Conservation (phyloP, 2,113 vertebrate species). For the Scartelaos histophorus region DNA sequence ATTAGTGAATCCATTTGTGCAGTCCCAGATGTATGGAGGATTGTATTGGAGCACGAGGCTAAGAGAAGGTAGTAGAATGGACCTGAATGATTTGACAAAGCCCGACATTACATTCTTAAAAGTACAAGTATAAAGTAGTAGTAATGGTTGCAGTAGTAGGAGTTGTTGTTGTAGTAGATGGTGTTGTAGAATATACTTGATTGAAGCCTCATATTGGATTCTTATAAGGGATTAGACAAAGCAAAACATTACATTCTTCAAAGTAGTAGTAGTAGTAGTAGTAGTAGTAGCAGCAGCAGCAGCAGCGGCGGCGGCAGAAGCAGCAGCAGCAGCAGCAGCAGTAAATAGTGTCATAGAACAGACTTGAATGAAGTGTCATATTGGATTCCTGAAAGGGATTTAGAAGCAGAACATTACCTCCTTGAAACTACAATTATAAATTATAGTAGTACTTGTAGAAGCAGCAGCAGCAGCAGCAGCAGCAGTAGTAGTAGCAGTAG, state of each 20-base stretch:
- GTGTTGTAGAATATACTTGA: not conserved
- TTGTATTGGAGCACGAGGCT: not conserved
- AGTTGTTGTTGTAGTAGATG: not conserved
- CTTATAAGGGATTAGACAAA: not conserved
- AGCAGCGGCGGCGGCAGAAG: too few relatives aligned
- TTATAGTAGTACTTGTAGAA: too few relatives aligned
- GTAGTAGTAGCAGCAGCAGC: too few relatives aligned
- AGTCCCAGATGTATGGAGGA: conserved; percentile 5
- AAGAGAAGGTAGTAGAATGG: not conserved
- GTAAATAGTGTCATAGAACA: too few relatives aligned
- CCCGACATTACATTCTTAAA: too few relatives aligned
- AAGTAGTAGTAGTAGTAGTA: too few relatives aligned
- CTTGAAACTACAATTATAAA: too few relatives aligned
- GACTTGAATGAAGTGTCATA: not conserved
- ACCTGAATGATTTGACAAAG: not conserved
- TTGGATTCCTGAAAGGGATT: not conserved
- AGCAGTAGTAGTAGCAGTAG: too few relatives aligned
- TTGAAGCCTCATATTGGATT: not conserved
- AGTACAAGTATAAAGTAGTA: too few relatives aligned
- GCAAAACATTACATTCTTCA: not conserved
- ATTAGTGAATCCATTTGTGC: conserved; percentile 30
- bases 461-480: too few relatives aligned
- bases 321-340: too few relatives aligned
- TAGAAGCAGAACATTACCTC: not conserved
- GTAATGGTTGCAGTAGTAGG: too few relatives aligned